A percentile compares a stretch with the other conserved stretches of the same genome.
phyloP scores from a whole-genome alignment of 1,140 invertebrate genomes.

The Agrypnia vestita region DNA sequence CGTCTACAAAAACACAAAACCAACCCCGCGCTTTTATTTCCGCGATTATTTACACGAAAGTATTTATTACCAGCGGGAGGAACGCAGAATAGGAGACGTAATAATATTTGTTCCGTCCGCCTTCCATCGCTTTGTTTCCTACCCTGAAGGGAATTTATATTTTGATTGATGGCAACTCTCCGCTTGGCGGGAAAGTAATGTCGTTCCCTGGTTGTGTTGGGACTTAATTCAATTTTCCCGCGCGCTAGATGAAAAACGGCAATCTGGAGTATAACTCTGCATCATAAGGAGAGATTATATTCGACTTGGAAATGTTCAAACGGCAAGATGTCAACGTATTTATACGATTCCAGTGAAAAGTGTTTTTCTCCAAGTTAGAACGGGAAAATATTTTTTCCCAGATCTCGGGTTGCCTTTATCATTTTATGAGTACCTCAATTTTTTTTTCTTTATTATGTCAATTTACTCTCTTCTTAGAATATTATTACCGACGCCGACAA shows the following conservation, averaged over 20 bases:
- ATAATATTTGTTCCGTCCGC: slow-evolving; percentile 49
- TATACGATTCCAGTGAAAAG: neutral
- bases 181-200: slow-evolving; percentile 29
- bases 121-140: slow-evolving; percentile 39
- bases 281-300: neutral
- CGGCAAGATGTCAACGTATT: neutral
- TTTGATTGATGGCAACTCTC: slow-evolving; percentile 51
- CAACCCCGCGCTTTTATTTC: neutral
- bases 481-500: no score
- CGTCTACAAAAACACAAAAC: slow-evolving; percentile 20
- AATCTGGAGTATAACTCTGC: neutral
- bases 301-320: neutral
- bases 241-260: neutral
- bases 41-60: slow-evolving; percentile 34
- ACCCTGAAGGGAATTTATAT: slow-evolving; percentile 28
- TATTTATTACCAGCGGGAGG: slow-evolving; percentile 46
- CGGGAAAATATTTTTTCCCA: no score
- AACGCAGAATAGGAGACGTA: slow-evolving; percentile 7
- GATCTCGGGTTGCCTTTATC: no score
- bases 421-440: no score
- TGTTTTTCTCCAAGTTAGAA: no score
- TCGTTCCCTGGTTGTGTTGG: slow-evolving; percentile 28
- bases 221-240: slow-evolving; percentile 46
- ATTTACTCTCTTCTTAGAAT: no score
- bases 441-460: no score